Base-by-base conservation (phyloP, 2,888 invertebrate species). In the Sisyra terminalis region DNA sequence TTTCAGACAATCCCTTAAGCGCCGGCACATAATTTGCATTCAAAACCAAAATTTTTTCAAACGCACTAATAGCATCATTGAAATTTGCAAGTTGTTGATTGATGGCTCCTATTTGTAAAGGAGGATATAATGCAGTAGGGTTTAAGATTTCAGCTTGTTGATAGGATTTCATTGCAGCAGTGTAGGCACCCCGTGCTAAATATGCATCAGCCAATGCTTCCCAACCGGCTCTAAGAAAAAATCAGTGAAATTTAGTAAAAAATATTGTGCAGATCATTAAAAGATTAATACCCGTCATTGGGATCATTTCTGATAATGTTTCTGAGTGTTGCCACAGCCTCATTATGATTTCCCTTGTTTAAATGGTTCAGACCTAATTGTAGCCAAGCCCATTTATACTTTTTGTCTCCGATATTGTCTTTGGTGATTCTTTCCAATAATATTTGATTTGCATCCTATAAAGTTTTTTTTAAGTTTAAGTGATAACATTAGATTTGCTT, bases 201-300 rank as follows among this genome's bases (percentile, higher is more conserved):
- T 93, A 93, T 1, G 89, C 86, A 67, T 93, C 93, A 31, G 84
- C 93, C 50, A 94, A 64, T 49, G 85, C 80, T 62, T 92, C 90
- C 83, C 89, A 90, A 50, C 81, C 69, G 50, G 73, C 63, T 44
- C 71, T 71, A 18, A 32, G 32, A 32, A 32, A 13, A 8, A 8
- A 8, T 29, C 9, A 29, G 4, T 11, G 24, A 36, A 37, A 38
- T 13, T 37, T 10, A 18, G 38, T 5, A 16, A 3, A 15, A 31
- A 32, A 6, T 39, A 13, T 45, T 31, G 37, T 18, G 32, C 36
- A 37, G 30, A 45, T 34, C 37, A 36, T 43, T 42, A 13, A 36
- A 29, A 39, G 39, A 30, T 37, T 54, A 73, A 50, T 67, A 78
- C 68, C 75, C 71, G 60, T 88, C 79, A 47, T 66, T 67, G 8